Base-by-base conservation (phyloP, 2,113 vertebrate genomes). In the Indicator indicator region DNA sequence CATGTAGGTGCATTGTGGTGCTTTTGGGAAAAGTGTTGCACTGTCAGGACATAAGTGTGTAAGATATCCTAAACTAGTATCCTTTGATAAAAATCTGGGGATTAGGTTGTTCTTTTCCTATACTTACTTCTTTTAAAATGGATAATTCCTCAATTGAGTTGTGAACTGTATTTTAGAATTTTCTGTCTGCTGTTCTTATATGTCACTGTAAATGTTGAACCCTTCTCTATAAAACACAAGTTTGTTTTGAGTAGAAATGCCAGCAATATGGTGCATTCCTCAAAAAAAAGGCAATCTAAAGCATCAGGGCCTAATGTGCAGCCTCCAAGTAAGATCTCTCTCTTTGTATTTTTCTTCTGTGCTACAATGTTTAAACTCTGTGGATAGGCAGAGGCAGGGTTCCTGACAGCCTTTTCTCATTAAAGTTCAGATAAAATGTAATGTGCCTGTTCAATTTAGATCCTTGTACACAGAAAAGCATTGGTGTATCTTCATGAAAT, bases 401-500 rank as follows among this genome's bases (percentile, higher is more conserved):
- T 95, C 2, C 0, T 75, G 83, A 85, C 56, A 83, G 48, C 73
- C 64, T 90, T 83, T 92, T 93, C 73, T 93, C 79, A 63, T 88
- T 93, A 75, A 89, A 94, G 58, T 89, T 93, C 68, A 18, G 92
- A 44, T 42, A 60, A 86, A 84, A 85, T 83, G 74, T 65, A 85
- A 68, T 80, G 27, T 3, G 24, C 82, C 75, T 72, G 58, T 90
- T 93, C 93, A 83, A 64, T 92, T 95, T 94, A 93, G 65, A 42
- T 72, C 52, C 69, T 72, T 79, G 36, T 92, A 73, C 68, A 54
- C 55, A 90, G 80, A 87, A 94, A 92, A 87, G 82, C 78, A 79
- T 59, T 58, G 59, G 18, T 83, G 28, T 79, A 76, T 88, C 88
- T 95, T 92, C 64, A 88, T 95, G 89, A 95, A 97, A 93, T 95